Evolutionary conservation across 2,888 invertebrate species (phyloP), one percentile per base, ranked within the genome.

Genomic region (Thecophora atra): DNA sequence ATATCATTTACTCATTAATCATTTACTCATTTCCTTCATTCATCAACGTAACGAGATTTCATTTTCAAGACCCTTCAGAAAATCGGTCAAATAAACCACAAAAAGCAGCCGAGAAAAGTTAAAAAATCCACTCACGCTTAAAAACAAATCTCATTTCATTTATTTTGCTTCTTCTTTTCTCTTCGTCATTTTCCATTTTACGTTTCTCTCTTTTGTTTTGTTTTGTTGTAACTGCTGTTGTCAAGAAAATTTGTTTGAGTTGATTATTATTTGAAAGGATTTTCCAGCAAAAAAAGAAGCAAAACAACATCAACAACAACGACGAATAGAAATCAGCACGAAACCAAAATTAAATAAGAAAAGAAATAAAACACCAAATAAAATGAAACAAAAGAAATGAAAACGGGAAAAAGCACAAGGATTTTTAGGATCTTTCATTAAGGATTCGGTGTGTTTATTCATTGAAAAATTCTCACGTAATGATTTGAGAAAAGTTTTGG

Each of bases 381-480:
- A n/a, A 21, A 15, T 58, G 28, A 60, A 26, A 51, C 1, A 51
- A 3, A n/a, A 5, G n/a, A 26, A 51, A 51, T 26, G 28, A 47
- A 37, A 37, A 37, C 37, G 11, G 11, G 37, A 11, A 37, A 37
- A 1, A 17, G 52, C 17, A 52, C 42, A 70, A 63, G 21, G 42
- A 58, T 42, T 56, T 51, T n/a, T 15, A 24, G 64, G 13, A 64
- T 47, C 28, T 68, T 68, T 58, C 58, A 68, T 68, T 58, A 68
- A 68, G 56, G 11, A 56, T 52, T 58, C 24, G 24, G n/a, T 52
- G n/a, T 52, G 17, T 52, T 52, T 62, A 30, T 24, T 52, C 19
- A 70, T 52, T 63, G 70, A 30, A 63, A 63, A 62, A 42, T 65
- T 68, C 52, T 70, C 70, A 70, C 63, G 70, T 70, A 62, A 62